These are phyloP conservation scores for Plebejus anna DNA, from an alignment of 2,888 invertebrate species.

Conservation along the genomic window DNA sequence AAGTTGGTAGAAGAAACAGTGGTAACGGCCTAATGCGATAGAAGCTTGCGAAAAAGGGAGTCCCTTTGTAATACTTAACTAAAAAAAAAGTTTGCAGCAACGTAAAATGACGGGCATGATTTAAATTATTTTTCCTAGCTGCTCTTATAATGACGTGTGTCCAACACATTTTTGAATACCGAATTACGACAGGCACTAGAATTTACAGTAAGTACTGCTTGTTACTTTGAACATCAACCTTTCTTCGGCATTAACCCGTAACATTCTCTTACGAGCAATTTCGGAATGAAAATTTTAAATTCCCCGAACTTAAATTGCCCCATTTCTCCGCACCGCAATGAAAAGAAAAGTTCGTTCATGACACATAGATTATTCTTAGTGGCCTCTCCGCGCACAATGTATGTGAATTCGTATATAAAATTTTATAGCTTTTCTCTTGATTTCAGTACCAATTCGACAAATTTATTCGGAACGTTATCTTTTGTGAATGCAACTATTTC, in stretches of 20 bases:
- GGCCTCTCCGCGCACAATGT: conserved; percentile 66
- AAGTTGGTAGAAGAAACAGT: too few relatives aligned
- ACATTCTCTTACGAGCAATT: conserved; percentile 36
- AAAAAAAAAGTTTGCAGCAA: too few relatives aligned
- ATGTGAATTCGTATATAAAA: conserved; percentile 64
- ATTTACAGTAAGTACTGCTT: too few relatives aligned
- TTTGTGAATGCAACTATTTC: conserved; percentile 31
- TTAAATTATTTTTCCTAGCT: too few relatives aligned
- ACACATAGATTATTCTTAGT: conserved; percentile 66
- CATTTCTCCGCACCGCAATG: conserved; percentile 54
- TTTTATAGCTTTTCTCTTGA: conserved; percentile 58
- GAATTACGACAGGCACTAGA: too few relatives aligned
- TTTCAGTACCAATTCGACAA: conserved; percentile 51
- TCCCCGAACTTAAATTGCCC: conserved; percentile 48
- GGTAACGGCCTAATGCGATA: too few relatives aligned
- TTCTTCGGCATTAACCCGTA: conserved; percentile 11
- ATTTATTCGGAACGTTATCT: conserved; percentile 35
- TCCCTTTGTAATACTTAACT: too few relatives aligned
- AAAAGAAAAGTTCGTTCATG: conserved; percentile 64
- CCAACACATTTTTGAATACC: too few relatives aligned
- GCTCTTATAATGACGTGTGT: too few relatives aligned
- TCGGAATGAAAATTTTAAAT: conserved; percentile 43
- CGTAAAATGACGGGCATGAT: too few relatives aligned
- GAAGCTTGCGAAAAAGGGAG: too few relatives aligned
- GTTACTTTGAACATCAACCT: background rate